phyloP scores from a whole-genome alignment of 2,113 vertebrate species.

The Struthio camelus region DNA sequence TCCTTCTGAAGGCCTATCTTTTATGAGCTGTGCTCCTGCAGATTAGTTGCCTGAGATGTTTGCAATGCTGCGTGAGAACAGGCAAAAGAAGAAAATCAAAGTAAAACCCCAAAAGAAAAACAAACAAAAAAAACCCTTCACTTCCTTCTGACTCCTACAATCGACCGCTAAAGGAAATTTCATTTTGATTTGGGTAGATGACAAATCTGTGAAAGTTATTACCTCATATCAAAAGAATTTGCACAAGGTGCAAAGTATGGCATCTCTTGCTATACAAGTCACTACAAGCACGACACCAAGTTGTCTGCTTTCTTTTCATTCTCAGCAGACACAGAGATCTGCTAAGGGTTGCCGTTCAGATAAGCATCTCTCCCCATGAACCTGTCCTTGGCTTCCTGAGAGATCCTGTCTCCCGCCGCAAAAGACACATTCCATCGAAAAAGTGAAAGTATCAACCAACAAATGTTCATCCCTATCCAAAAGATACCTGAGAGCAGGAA shows the following conservation, averaged over 20 bases:
- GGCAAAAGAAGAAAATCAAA: constrained; percentile 16
- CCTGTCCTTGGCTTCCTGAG: not conserved
- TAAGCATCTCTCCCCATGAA: not conserved
- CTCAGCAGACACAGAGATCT: not conserved
- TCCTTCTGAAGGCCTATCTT: constrained; percentile 7
- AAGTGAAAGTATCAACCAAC: not conserved
- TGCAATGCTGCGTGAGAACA: constrained; percentile 3
- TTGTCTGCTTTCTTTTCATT: not conserved
- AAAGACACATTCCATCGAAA: not conserved
- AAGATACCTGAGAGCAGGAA: not conserved
- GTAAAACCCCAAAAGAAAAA: constrained; percentile 23
- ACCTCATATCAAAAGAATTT: not conserved
- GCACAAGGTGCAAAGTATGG: not conserved
- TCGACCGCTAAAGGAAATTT: not conserved
- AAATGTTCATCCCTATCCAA: not conserved
- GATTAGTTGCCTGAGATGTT: constrained; percentile 45
- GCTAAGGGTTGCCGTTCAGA: not conserved
- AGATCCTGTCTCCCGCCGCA: not conserved
- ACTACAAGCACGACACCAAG: not conserved
- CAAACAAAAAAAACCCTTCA: not conserved
- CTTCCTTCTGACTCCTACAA: not conserved
- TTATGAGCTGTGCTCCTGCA: constrained; percentile 36
- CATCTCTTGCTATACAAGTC: not conserved
- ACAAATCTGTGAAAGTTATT: not conserved
- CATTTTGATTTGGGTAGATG: not conserved